phyloP scores from a whole-genome alignment of 2,113 vertebrate species.

The Aramus guarauna region DNA sequence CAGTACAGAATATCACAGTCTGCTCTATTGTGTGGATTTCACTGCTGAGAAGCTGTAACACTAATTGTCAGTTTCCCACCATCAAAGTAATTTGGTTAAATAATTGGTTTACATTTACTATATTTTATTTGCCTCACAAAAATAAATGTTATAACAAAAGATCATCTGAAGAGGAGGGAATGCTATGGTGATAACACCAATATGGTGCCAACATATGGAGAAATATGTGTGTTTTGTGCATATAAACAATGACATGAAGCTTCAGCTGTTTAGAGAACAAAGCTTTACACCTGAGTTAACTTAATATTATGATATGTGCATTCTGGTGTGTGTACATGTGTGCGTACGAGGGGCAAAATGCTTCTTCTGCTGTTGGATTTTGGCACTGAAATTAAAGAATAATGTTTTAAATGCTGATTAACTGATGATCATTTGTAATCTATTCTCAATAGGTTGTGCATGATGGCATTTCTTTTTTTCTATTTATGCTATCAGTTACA shows the following conservation, averaged over 20 bases:
- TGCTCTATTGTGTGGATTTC: constrained; percentile 57
- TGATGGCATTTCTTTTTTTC: neutral
- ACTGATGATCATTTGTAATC: neutral
- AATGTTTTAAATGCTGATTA: neutral
- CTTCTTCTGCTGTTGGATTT: neutral
- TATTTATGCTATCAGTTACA: neutral
- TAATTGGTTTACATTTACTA: constrained; percentile 66
- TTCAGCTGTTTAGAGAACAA: constrained; percentile 23
- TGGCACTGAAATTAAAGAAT: neutral
- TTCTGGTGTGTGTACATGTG: neutral
- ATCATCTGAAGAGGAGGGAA: constrained; percentile 50
- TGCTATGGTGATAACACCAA: constrained; percentile 51
- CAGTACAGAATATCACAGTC: constrained; percentile 14
- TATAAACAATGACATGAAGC: constrained; percentile 29
- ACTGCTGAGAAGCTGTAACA: constrained; percentile 55
- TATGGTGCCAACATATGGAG: constrained; percentile 53
- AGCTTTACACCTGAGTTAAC: constrained; percentile 42
- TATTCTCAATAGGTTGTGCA: neutral
- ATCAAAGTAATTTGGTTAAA: constrained; percentile 73
- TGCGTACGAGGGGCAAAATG: neutral
- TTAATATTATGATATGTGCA: neutral
- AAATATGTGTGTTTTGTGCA: constrained; percentile 28
- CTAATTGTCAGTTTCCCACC: constrained; percentile 66
- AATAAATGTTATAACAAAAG: constrained; percentile 58
- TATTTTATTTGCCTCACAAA: constrained; percentile 64